These are phyloP conservation scores for Agrotis segetum DNA, from an alignment of 2,888 invertebrate genomes.

Conservation along the genomic window DNA sequence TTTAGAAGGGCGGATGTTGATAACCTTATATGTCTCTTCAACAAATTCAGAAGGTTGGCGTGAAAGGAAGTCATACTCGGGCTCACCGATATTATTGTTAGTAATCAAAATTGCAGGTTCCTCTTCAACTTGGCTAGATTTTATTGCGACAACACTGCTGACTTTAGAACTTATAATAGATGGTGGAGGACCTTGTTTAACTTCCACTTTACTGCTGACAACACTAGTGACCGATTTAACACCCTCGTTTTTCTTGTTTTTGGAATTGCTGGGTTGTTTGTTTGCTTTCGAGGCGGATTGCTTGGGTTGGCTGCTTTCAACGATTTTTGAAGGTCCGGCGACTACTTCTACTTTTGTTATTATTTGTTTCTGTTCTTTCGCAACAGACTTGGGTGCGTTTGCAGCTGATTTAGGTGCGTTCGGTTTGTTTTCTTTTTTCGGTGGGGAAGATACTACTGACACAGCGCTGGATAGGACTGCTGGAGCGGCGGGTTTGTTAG, in stretches of 20 bases:
- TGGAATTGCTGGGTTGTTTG: constrained; percentile 74
- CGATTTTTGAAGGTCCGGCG: constrained; percentile 87
- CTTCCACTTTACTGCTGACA: constrained; percentile 88
- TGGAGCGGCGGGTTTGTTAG: constrained; percentile 81
- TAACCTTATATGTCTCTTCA: constrained; percentile 96
- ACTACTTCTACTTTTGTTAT: constrained; percentile 91
- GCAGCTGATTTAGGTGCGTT: constrained; percentile 86
- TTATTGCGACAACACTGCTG: constrained; percentile 91
- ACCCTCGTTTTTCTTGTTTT: constrained; percentile 79
- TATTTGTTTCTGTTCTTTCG: constrained; percentile 86
- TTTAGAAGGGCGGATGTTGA: constrained; percentile 94
- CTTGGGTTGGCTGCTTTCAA: constrained; percentile 81
- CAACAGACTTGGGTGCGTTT: constrained; percentile 86
- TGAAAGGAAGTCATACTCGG: constrained; percentile 96
- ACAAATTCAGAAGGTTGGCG: constrained; percentile 96
- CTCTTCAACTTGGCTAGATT: constrained; percentile 84
- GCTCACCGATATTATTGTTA: constrained; percentile 94
- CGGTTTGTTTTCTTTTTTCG: constrained; percentile 87
- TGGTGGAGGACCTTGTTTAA: constrained; percentile 83
- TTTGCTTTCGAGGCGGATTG: constrained; percentile 74
- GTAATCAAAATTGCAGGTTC: constrained; percentile 92
- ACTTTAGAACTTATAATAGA: constrained; percentile 83
- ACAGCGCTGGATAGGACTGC: constrained; percentile 84
- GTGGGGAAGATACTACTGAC: constrained; percentile 81
- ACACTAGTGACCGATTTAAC: constrained; percentile 83